These are phyloP conservation scores for Thymelicus acteon DNA, from an alignment of 2,888 invertebrate genomes.

Conservation along the genomic window DNA sequence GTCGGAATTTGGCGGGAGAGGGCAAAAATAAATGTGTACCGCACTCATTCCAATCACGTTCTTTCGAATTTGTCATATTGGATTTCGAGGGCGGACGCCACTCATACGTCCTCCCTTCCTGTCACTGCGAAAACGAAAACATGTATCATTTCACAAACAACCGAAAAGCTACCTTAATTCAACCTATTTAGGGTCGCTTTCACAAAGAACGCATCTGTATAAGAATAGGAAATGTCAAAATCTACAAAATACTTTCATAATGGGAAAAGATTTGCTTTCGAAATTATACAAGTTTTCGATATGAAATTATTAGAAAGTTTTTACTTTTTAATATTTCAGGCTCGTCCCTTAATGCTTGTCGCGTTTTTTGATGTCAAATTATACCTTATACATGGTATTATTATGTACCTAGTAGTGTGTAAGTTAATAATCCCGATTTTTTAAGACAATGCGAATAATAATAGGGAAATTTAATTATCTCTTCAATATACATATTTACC, in stretches of 20 bases:
- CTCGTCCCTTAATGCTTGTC: too few species aligned
- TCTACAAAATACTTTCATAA: constrained; percentile 45
- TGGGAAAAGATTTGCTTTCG: constrained; percentile 47
- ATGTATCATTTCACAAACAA: constrained; percentile 65
- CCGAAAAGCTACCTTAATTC: constrained; percentile 54
- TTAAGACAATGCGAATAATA: too few species aligned
- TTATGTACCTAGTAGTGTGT: too few species aligned
- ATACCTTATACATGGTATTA: too few species aligned
- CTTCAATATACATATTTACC: too few species aligned
- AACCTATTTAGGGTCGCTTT: not conserved
- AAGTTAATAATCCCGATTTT: too few species aligned
- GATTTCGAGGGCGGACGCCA: constrained; percentile 77
- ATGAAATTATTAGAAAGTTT: constrained; percentile 5
- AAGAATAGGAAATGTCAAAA: constrained; percentile 43
- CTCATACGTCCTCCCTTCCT: constrained; percentile 75
- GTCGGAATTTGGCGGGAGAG: constrained; percentile 48
- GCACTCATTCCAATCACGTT: constrained; percentile 82
- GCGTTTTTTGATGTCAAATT: too few species aligned
- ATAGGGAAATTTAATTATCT: too few species aligned
- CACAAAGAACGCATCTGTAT: constrained; percentile 45
- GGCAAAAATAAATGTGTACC: constrained; percentile 72
- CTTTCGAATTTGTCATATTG: constrained; percentile 84
- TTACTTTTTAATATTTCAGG: not conserved
- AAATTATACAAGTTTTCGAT: constrained; percentile 39
- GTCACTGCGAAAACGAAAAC: constrained; percentile 81